Conservation (phyloP, 2,888 invertebrate species). For the Cetonia aurata region DNA sequence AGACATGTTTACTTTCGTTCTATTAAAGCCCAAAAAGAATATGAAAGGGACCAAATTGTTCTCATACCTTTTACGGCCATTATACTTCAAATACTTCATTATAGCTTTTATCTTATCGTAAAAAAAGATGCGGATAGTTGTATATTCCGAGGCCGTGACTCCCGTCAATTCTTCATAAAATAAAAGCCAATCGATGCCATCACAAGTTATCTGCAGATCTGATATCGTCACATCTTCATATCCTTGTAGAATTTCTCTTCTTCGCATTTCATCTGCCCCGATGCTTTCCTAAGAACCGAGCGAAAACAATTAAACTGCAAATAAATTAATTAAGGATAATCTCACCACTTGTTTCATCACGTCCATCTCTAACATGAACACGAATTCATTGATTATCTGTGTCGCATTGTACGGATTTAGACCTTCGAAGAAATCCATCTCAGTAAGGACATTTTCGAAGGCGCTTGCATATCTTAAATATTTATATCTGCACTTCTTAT, state of each 20-base stretch:
- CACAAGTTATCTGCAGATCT: not conserved
- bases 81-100: not conserved
- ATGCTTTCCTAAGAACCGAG: not conserved
- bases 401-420: not conserved
- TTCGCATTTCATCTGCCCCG: not conserved
- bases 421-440: not conserved
- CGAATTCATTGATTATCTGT: not conserved
- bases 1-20: too few species aligned
- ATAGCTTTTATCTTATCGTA: not conserved
- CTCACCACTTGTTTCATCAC: not conserved
- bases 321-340: not conserved
- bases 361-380: not conserved
- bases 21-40: too few species aligned
- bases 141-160: not conserved
- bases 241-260: not conserved
- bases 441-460: not conserved
- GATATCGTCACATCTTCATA: conserved; percentile 3
- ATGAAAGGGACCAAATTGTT: too few species aligned
- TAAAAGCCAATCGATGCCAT: conserved; percentile 13
- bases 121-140: not conserved
- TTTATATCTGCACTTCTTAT: not conserved
- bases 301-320: not conserved
- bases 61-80: not conserved
- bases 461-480: not conserved
- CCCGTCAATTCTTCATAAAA: conserved; percentile 24